A percentile compares a stretch with the other conserved stretches of the same genome.
phyloP scores from a whole-genome alignment of 2,113 vertebrate genomes.

The Pithys albifrons region DNA sequence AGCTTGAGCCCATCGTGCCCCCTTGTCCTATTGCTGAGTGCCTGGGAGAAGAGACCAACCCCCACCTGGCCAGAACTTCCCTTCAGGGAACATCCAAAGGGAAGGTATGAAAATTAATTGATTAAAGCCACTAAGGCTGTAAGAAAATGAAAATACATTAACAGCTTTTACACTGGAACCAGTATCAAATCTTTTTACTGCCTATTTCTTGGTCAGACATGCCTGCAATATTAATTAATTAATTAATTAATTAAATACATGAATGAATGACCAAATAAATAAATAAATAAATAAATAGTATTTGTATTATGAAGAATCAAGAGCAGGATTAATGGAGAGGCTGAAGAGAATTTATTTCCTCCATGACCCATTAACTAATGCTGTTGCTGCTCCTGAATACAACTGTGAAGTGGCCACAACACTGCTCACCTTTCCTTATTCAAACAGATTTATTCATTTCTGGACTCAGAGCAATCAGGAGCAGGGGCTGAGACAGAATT shows the following conservation, averaged over 20 bases:
- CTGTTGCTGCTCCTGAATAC: background rate
- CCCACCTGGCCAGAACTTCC: too few species aligned
- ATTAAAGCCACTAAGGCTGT: background rate
- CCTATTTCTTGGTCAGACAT: background rate
- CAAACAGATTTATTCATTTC: background rate
- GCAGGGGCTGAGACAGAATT: background rate
- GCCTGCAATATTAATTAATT: background rate
- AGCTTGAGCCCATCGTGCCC: too few species aligned
- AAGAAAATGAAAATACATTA: background rate
- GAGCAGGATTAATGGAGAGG: background rate
- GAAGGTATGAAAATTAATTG: background rate
- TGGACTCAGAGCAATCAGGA: background rate
- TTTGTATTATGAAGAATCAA: background rate
- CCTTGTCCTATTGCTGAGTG: too few species aligned
- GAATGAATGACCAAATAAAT: too few species aligned
- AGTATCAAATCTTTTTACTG: background rate
- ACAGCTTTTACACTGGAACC: background rate
- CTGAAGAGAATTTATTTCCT: background rate
- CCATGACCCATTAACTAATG: background rate
- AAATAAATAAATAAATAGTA: too few species aligned
- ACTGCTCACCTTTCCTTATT: background rate
- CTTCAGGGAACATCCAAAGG: background rate
- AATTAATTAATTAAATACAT: too few species aligned
- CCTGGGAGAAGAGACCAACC: too few species aligned
- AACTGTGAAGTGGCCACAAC: background rate